Conservation (phyloP, 2,113 vertebrate genomes). For the Microcebus lehilahytsara region DNA sequence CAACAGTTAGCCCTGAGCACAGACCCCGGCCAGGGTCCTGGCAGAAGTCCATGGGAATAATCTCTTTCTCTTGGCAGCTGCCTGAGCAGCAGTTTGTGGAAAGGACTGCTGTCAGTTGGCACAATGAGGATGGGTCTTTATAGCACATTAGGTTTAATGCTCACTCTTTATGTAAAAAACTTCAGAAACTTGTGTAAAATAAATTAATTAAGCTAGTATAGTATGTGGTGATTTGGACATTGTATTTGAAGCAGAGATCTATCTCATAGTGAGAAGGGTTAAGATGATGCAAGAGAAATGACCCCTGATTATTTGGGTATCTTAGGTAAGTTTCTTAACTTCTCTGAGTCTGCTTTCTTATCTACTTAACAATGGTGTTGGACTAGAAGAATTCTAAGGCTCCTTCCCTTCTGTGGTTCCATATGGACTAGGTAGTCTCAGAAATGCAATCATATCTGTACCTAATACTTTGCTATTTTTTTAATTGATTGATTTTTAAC, state of each 20-base stretch:
- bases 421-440: background rate
- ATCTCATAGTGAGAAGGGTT: background rate
- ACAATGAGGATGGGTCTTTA: background rate
- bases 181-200: constrained; percentile 31
- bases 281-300: background rate
- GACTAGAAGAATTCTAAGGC: background rate
- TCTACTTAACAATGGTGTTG: background rate
- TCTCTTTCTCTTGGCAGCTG: constrained; percentile 27
- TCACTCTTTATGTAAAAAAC: background rate
- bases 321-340: background rate
- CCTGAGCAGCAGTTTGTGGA: background rate
- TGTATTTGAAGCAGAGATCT: background rate
- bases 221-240: background rate
- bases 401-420: background rate
- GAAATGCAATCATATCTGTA: background rate
- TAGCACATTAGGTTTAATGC: background rate
- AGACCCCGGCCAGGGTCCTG: constrained; percentile 34
- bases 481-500: background rate
- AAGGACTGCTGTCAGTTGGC: background rate
- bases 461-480: background rate
- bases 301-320: background rate
- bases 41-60: constrained; percentile 42
- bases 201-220: background rate
- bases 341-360: background rate
- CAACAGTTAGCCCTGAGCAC: constrained; percentile 12